phyloP scores from a whole-genome alignment of 2,888 invertebrate species.

The Lutraria lutraria region DNA sequence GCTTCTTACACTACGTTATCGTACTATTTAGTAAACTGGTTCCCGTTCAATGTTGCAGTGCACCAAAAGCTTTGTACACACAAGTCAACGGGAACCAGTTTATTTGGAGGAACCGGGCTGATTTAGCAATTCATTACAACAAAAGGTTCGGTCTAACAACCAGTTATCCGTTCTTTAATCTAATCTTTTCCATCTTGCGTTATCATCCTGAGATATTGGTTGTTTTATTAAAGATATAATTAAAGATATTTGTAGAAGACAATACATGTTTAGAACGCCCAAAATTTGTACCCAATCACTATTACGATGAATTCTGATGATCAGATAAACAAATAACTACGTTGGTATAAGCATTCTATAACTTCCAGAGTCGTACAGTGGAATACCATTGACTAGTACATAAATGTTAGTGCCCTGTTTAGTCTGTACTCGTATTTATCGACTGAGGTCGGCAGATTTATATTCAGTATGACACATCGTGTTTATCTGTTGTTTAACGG shows the following conservation, averaged over 20 bases:
- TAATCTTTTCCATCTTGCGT: not conserved
- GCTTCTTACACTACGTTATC: no score
- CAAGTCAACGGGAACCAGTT: no score
- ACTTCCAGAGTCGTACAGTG: not conserved
- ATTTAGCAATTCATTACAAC: not conserved
- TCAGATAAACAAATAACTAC: not conserved
- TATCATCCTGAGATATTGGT: not conserved
- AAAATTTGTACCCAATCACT: not conserved
- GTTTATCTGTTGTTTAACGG: no score
- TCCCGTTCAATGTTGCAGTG: no score
- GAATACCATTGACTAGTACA: not conserved
- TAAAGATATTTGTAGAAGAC: conserved; percentile 1
- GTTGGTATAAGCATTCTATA: not conserved
- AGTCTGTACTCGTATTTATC: no score
- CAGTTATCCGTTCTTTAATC: not conserved
- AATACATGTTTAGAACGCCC: not conserved
- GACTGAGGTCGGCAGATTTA: no score
- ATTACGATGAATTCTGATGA: not conserved
- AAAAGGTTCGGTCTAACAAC: not conserved
- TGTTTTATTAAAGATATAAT: not conserved
- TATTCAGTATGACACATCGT: no score
- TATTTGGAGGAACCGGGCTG: no score
- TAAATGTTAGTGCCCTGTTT: no score
- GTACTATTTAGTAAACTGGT: no score
- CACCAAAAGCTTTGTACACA: no score